Conservation (phyloP, 2,797 vertebrate genomes). For the Sebastes jordani region DNA sequence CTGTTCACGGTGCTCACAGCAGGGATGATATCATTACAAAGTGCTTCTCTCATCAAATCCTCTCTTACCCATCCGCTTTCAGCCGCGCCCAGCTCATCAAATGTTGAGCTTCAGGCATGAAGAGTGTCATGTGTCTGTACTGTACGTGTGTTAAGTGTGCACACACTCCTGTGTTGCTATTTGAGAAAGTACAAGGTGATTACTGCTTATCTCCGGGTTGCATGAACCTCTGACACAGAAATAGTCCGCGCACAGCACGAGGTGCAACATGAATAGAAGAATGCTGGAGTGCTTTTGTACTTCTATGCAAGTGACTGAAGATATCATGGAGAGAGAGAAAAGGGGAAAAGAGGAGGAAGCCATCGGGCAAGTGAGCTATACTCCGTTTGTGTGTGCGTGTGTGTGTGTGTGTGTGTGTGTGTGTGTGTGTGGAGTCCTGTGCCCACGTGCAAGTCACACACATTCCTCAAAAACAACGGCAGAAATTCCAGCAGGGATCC, state of each 20-base stretch:
- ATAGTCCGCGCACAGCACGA: not conserved
- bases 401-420: no score
- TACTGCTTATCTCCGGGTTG: conserved; percentile 4
- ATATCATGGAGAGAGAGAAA: not conserved
- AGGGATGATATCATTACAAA: conserved; percentile 71
- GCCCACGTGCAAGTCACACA: conserved; percentile 65
- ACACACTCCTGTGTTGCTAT: not conserved
- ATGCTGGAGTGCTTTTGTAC: conserved; percentile 5
- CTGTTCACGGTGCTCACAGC: conserved; percentile 49
- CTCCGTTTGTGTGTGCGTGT: no score
- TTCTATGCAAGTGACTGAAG: not conserved
- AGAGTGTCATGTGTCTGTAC: conserved; percentile 14
- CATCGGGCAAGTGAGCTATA: not conserved
- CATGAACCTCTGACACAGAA: conserved; percentile 6
- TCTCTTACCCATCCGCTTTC: conserved; percentile 39
- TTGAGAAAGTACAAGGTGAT: conserved; percentile 17
- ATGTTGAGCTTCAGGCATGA: conserved; percentile 28
- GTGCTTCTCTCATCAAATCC: conserved; percentile 74
- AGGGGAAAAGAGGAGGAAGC: not conserved
- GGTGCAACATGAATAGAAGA: conserved; percentile 12
- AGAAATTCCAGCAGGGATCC: conserved; percentile 67
- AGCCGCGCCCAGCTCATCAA: conserved; percentile 34
- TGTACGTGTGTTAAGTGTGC: not conserved
- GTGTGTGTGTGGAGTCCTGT: not conserved
- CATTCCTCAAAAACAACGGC: conserved; percentile 65